These are phyloP conservation scores for Hemibagrus guttatus DNA, from an alignment of 2,797 vertebrate genomes.

Conservation along the genomic window DNA sequence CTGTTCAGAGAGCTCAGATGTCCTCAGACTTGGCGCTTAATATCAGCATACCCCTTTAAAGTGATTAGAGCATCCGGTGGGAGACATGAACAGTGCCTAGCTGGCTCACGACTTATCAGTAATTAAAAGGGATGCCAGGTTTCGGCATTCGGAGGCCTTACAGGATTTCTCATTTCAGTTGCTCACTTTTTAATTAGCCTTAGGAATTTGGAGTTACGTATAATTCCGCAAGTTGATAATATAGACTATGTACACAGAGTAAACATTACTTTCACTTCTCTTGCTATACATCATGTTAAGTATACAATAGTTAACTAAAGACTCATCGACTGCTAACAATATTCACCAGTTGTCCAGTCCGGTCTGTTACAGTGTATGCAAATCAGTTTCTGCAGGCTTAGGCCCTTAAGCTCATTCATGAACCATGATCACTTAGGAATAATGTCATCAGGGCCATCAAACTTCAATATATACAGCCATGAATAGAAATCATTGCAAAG, in stretches of 20 bases:
- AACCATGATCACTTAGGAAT: slow-evolving; percentile 9
- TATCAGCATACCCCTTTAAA: slow-evolving; percentile 73
- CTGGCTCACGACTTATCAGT: slow-evolving; percentile 75
- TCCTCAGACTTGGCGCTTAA: slow-evolving; percentile 66
- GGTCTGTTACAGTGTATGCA: not conserved
- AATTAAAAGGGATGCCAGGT: slow-evolving; percentile 75
- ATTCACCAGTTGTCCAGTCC: not conserved
- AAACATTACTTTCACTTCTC: not conserved
- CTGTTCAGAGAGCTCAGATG: slow-evolving; percentile 69
- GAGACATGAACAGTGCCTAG: slow-evolving; percentile 68
- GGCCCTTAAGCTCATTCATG: slow-evolving; percentile 1
- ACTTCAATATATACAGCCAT: slow-evolving; percentile 22
- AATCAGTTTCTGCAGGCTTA: not conserved
- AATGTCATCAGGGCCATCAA: slow-evolving; percentile 28
- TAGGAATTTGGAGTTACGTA: slow-evolving; percentile 45
- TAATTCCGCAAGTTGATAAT: not conserved
- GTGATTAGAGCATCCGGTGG: slow-evolving; percentile 72
- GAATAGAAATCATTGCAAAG: slow-evolving; percentile 22
- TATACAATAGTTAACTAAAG: not conserved
- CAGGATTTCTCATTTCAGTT: slow-evolving; percentile 66
- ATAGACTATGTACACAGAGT: not conserved
- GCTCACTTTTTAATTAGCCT: slow-evolving; percentile 65
- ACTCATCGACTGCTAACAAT: not conserved
- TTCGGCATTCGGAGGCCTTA: slow-evolving; percentile 69
- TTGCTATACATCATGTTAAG: not conserved